Base-by-base conservation (phyloP, 2,113 vertebrate genomes). In the Dasyprocta punctata region DNA sequence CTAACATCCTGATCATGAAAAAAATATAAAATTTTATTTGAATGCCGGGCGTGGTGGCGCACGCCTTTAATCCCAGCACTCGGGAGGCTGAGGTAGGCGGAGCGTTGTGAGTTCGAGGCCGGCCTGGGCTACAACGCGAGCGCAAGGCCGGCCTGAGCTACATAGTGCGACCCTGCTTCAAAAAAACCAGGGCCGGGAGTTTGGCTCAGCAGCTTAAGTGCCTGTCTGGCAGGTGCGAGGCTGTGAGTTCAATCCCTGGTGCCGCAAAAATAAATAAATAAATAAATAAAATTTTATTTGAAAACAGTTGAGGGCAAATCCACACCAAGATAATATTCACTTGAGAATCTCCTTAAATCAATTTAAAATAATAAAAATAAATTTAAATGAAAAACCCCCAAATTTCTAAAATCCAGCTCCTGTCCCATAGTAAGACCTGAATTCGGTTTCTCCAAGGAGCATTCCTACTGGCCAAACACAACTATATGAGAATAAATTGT, bases 361-460 rank as follows among this genome's bases (percentile, higher is more conserved):
- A 63, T 75, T 80, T 77, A 83, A 44, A 41, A 58, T 63, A 65
- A 81, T 19, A 81, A 86, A 87, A 89, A 77, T 83, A 81, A 94
- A 86, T 49, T 92, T 44, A 71, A 88, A 81, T 44, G 11, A 58
- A 73, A 87, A 84, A 86, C 36, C 69, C 33, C 44, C 20, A 61
- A 63, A 49, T 20, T 60, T 58, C 12, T 65, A n/a, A 78, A 90
- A 20, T 28, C 91, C 33, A 89, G 58, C 24, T 96, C 26, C 36
- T 77, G 1, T 89, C 60, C 38, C 36, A 73, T 52, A 73, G 19
- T 67, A 44, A 92, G 36, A 41, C 7, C 13, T n/a, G 61, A 75
- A 16, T 81, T 87, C 16, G 56, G 80, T 94, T 97, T 95, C 30
- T 75, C 60, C 54, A 92, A 83, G 38, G 12, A 87, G 17, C 63